Evolutionary conservation across 2,113 vertebrate genomes (phyloP).

Genomic region (Oryzias curvinotus): DNA sequence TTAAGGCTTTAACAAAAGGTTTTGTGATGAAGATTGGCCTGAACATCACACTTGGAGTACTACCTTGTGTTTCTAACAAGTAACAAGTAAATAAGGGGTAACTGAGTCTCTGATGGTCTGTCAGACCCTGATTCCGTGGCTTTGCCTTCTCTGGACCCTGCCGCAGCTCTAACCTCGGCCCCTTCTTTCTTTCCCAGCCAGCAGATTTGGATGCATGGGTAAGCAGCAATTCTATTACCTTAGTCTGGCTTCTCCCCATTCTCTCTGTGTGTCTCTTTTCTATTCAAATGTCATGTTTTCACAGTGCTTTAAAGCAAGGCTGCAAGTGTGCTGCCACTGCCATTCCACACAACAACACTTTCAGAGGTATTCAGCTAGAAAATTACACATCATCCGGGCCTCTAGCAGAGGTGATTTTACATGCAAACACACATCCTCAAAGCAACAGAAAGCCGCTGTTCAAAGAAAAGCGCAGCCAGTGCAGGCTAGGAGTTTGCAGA

Average conservation of each 20-base stretch:
- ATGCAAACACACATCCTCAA: constrained; percentile 45
- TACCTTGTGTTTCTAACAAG: not conserved
- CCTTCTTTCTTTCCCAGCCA: constrained; percentile 76
- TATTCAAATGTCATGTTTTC: constrained; percentile 87
- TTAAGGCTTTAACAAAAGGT: too few relatives aligned
- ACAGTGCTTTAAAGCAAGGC: constrained; percentile 76
- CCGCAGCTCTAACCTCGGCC: constrained; percentile 42
- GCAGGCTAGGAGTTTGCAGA: constrained; percentile 51
- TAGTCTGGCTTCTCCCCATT: constrained; percentile 59
- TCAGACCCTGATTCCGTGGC: not conserved
- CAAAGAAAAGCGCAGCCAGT: constrained; percentile 36
- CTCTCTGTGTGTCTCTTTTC: constrained; percentile 71
- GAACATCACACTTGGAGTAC: too few relatives aligned
- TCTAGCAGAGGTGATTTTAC: constrained; percentile 76
- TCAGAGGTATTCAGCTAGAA: constrained; percentile 92
- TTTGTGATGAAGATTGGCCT: too few relatives aligned
- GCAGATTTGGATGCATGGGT: constrained; percentile 84
- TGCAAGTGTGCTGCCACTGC: constrained; percentile 58
- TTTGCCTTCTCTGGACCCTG: constrained; percentile 6
- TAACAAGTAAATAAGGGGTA: not conserved
- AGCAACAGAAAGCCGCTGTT: constrained; percentile 54
- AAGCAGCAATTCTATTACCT: constrained; percentile 68
- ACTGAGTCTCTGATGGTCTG: not conserved
- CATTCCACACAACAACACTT: constrained; percentile 83
- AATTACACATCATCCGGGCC: constrained; percentile 89